A percentile compares a stretch with the other conserved stretches of the same genome.
These are phyloP conservation scores for Sciurus vulgaris DNA, from an alignment of 2,797 vertebrate genomes.

Conservation along the genomic window DNA sequence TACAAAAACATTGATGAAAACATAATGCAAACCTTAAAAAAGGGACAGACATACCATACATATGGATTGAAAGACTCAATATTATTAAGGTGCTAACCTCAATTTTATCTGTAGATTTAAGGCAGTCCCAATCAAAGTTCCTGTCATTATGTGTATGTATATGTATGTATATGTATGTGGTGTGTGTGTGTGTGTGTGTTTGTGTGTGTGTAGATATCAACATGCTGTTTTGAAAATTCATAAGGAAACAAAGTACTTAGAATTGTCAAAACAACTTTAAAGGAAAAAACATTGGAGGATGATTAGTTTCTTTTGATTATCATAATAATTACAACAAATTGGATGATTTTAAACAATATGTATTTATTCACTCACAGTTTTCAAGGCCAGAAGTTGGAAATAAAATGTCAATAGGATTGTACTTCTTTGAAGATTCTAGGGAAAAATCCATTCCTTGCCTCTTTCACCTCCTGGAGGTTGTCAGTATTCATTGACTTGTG, in stretches of 20 bases:
- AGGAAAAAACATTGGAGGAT: not conserved
- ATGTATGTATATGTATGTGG: not conserved
- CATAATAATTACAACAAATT: not conserved
- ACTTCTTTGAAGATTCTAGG: not conserved
- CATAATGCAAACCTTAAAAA: not conserved
- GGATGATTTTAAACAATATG: not conserved
- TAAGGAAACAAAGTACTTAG: not conserved
- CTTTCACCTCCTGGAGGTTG: not conserved
- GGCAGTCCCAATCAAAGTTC: not conserved
- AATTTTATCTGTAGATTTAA: not conserved
- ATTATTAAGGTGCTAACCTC: not conserved
- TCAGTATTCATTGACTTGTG: not conserved
- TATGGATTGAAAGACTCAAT: not conserved
- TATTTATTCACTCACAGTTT: not conserved
- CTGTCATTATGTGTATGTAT: not conserved
- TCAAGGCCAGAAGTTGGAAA: not conserved
- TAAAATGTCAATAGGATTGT: not conserved
- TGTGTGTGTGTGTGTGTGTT: not conserved
- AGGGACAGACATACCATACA: too few species aligned
- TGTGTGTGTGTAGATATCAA: not conserved
- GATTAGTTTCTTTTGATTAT: not conserved
- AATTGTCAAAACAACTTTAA: not conserved
- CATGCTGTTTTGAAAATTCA: not conserved
- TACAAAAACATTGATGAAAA: not conserved
- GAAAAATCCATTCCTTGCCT: not conserved